Evolutionary conservation across 2,888 invertebrate genomes (phyloP), one percentile per base, ranked within the genome.

Genomic region (Limnephilus auricula): DNA sequence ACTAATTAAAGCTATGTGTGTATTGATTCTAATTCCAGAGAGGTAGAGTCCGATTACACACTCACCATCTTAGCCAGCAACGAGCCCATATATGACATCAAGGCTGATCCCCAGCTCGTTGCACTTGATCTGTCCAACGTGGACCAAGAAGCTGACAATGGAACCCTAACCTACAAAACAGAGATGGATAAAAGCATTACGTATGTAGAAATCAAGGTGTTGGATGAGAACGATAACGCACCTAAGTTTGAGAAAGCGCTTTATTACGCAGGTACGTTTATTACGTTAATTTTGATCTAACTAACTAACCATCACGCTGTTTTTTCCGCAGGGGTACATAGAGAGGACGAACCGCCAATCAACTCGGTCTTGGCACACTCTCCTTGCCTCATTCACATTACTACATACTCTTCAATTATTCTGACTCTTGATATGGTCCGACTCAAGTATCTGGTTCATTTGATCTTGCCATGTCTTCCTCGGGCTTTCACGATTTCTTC

Each of bases 191-290:
- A 96, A 86, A 97, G 98, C 86, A 96, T 98, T 31, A 97, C 98
- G 0, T 96, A 96, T 90, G 97, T 98, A 1, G 96, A 96, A 90
- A 96, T 99, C 79, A 96, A 95, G 3, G 96, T 99, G 9, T 95
- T 97, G 37, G 99, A 99, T 94, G 97, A 98, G 89, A 99, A 99
- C 94, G 99, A 99, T 94, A 98, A 98, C 94, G 96, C 97, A 9
- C 99, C 99, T 0, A 95, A 96, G 80, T 98, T 98, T 94, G 96
- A 97, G 89, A 96, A 96, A 92, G 94, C 94, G 32, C 95, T 96
- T 89, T 97, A 97, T 94, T 97, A 97, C 94, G 97, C 97, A 87
- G 97, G 97, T 96, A 94, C 18, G 37, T 79, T 78, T 84, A 34
- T n/a, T 30, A 25, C 12, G 0, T 40, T 25, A 6, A 25, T 65